Evolutionary conservation across 2,113 vertebrate species (phyloP).

Genomic region (Cebidichthys violaceus): DNA sequence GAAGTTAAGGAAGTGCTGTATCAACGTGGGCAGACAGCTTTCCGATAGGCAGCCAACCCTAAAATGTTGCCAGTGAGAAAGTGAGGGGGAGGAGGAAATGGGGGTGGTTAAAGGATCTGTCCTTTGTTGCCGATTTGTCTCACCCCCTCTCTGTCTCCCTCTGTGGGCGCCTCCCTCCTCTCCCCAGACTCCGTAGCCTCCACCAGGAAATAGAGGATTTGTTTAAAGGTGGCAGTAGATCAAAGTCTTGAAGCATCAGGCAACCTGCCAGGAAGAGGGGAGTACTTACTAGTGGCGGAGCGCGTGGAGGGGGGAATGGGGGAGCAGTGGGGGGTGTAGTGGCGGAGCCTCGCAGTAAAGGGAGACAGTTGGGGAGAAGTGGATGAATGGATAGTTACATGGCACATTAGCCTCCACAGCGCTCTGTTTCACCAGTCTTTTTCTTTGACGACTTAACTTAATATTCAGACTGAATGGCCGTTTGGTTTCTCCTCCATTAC

Average conservation of each 20-base stretch:
- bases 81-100: slow-evolving; percentile 44
- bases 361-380: background rate
- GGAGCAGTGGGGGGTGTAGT: background rate
- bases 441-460: slow-evolving; percentile 32
- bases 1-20: slow-evolving; percentile 62
- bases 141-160: slow-evolving; percentile 37
- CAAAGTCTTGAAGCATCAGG: slow-evolving; percentile 79
- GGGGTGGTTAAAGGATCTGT: slow-evolving; percentile 17
- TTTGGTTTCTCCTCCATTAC: background rate
- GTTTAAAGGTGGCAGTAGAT: slow-evolving; percentile 84
- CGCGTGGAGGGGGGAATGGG: background rate
- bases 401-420: slow-evolving; percentile 29
- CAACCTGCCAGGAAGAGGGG: slow-evolving; percentile 69
- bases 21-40: slow-evolving; percentile 73
- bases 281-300: slow-evolving; percentile 71
- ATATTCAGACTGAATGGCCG: slow-evolving; percentile 15
- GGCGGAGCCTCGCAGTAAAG: background rate
- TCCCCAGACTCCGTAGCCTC: slow-evolving; percentile 57
- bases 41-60: slow-evolving; percentile 69
- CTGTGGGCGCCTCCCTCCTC: slow-evolving; percentile 31
- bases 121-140: slow-evolving; percentile 53
- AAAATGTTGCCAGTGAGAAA: slow-evolving; percentile 73
- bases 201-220: slow-evolving; percentile 81
- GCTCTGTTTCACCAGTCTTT: background rate
- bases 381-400: slow-evolving; percentile 20